Percentiles rank a stretch among this genome's conserved stretches.
Conservation (phyloP, 2,113 vertebrate species). For the Phaethornis superciliosus region DNA sequence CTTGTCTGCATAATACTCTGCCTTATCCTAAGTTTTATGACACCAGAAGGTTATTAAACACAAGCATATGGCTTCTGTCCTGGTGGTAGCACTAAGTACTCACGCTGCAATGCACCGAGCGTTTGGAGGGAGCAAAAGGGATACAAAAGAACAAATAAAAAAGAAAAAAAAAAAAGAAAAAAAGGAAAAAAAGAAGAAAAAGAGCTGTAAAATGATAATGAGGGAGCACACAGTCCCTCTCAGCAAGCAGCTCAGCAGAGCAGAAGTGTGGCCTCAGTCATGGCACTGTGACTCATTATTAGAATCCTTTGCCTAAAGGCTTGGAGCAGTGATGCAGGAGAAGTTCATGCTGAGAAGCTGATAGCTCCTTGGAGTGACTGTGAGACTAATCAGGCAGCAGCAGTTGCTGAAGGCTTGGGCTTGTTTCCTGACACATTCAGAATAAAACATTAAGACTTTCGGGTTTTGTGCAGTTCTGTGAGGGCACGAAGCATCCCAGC, state of each 20-base stretch:
- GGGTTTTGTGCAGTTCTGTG: not conserved
- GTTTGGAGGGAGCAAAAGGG: constrained; percentile 32
- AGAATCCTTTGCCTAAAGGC: constrained; percentile 74
- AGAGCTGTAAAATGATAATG: constrained; percentile 67
- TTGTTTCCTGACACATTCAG: constrained; percentile 67
- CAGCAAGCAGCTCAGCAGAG: constrained; percentile 70
- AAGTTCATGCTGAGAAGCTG: constrained; percentile 74
- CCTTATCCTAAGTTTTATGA: not conserved
- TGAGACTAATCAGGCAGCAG: constrained; percentile 71
- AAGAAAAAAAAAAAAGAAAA: not conserved
- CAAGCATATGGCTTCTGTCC: constrained; percentile 45
- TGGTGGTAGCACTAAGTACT: constrained; percentile 46
- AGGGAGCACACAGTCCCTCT: constrained; percentile 54
- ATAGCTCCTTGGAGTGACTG: constrained; percentile 66
- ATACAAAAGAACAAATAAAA: constrained; percentile 57
- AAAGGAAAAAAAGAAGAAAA: not conserved
- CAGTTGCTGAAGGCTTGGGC: constrained; percentile 54
- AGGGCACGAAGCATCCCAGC: not conserved
- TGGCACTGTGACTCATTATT: constrained; percentile 74
- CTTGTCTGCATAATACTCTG: not conserved
- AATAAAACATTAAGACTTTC: constrained; percentile 29
- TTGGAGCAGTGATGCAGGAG: constrained; percentile 72
- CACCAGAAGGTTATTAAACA: constrained; percentile 44
- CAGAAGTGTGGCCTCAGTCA: constrained; percentile 74
- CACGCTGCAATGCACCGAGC: constrained; percentile 19